A percentile compares a stretch with the other conserved stretches of the same genome.
phyloP scores from a whole-genome alignment of 2,113 vertebrate species.

The Andinoacara biseriatus region DNA sequence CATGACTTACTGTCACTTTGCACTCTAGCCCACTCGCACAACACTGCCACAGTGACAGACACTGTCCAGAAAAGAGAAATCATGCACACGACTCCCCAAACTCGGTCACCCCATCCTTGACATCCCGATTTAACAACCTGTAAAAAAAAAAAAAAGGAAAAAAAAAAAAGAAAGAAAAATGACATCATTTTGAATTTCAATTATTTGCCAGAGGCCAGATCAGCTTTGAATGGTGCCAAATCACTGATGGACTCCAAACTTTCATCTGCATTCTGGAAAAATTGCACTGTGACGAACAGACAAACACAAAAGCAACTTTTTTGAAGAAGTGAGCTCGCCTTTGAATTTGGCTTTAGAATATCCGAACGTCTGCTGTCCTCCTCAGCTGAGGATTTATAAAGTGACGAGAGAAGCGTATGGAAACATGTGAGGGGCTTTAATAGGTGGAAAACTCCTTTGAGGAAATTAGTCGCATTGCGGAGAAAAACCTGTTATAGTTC shows the following conservation, averaged over 20 bases:
- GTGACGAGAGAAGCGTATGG: conserved; percentile 34
- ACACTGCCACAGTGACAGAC: conserved; percentile 29
- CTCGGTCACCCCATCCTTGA: conserved; percentile 13
- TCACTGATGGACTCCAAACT: conserved; percentile 24
- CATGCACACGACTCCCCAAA: conserved; percentile 3
- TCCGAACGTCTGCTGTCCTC: conserved; percentile 52
- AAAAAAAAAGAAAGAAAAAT: neutral
- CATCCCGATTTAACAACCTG: conserved; percentile 51
- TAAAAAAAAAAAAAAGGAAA: conserved; percentile 1
- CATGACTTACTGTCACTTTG: conserved; percentile 35
- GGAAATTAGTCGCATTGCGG: conserved; percentile 45
- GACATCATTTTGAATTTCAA: conserved; percentile 35
- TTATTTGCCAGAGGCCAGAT: conserved; percentile 33
- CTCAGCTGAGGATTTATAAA: conserved; percentile 56
- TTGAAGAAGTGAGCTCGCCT: neutral
- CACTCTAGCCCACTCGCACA: conserved; percentile 25
- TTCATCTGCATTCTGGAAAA: conserved; percentile 42
- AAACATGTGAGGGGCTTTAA: conserved; percentile 28
- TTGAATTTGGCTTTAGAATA: conserved; percentile 34
- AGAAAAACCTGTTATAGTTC: conserved; percentile 20
- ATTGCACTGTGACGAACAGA: conserved; percentile 10
- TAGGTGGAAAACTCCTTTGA: conserved; percentile 28
- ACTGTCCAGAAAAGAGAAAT: conserved; percentile 33
- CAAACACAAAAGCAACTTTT: conserved; percentile 26
- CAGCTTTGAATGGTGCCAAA: conserved; percentile 22